A percentile compares a stretch with the other conserved stretches of the same genome.
Conservation (phyloP, 2,888 invertebrate species). For the Tubulanus polymorphus region DNA sequence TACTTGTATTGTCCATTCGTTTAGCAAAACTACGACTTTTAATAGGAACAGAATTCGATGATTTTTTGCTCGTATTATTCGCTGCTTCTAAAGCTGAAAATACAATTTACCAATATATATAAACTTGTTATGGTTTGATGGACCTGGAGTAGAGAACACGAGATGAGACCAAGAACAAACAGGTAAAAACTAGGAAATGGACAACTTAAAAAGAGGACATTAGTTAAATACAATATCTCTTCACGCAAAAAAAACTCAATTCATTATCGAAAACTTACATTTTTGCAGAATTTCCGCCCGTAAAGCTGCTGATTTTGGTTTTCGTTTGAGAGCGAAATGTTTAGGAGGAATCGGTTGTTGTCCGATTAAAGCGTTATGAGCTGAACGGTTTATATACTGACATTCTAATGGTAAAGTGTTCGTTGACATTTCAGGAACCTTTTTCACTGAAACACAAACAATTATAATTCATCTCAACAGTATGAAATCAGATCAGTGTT, state of each 20-base stretch:
- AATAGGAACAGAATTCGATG: constrained; percentile 70
- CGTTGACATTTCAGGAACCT: too few species aligned
- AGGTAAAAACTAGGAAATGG: too few species aligned
- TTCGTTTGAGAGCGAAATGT: constrained; percentile 88
- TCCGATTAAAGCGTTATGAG: constrained; percentile 77
- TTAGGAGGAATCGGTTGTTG: constrained; percentile 71
- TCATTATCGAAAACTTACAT: constrained; percentile 53
- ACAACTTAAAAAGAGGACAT: too few species aligned
- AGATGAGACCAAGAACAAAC: too few species aligned
- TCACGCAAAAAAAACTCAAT: not conserved
- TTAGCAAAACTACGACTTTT: constrained; percentile 84
- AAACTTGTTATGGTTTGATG: too few species aligned
- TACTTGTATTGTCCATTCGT: constrained; percentile 95
- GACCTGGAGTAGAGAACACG: too few species aligned
- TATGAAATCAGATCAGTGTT: too few species aligned
- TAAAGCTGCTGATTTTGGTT: constrained; percentile 89
- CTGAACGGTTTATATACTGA: constrained; percentile 91
- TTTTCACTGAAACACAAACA: constrained; percentile 32
- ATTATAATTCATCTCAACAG: not conserved
- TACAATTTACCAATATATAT: too few species aligned
- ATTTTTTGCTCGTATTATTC: constrained; percentile 68
- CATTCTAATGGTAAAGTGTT: constrained; percentile 91
- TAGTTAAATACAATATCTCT: not conserved
- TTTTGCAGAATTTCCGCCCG: constrained; percentile 86
- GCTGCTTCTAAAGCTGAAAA: constrained; percentile 71